Percentiles rank a stretch among this genome's conserved stretches.
Conservation (phyloP, 2,113 vertebrate species). For the Microtus montanus region DNA sequence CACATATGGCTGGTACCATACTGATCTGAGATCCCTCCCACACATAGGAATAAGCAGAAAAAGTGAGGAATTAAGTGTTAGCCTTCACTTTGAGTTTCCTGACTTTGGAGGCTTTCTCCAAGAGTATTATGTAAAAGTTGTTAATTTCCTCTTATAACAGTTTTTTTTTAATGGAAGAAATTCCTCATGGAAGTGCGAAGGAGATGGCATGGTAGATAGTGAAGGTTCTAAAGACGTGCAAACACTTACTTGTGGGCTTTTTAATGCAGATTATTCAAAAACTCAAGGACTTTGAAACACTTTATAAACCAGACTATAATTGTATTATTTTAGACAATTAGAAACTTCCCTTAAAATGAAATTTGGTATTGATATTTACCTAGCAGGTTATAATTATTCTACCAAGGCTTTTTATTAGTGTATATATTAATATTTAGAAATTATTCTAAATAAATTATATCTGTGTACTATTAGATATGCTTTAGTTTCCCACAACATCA, state of each 20-base stretch:
- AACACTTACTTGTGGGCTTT: conserved; percentile 51
- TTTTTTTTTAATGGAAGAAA: conserved; percentile 66
- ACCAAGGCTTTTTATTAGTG: not conserved
- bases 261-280: conserved; percentile 64
- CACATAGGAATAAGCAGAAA: conserved; percentile 60
- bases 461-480: not conserved
- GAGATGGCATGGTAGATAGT: conserved; percentile 30
- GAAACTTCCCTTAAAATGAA: conserved; percentile 32
- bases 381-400: not conserved
- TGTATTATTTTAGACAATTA: conserved; percentile 8
- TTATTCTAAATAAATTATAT: not conserved
- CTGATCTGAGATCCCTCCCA: conserved; percentile 69
- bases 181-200: conserved; percentile 64
- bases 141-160: conserved; percentile 73
- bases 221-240: conserved; percentile 70
- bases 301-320: not conserved
- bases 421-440: conserved; percentile 42
- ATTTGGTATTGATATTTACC: not conserved
- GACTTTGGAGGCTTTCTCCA: conserved; percentile 4
- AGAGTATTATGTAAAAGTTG: conserved; percentile 70
- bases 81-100: conserved; percentile 50
- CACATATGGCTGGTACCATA: conserved; percentile 63
- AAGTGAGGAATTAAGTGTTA: conserved; percentile 57
- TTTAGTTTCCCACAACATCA: not conserved
- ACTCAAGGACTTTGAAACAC: conserved; percentile 20